Evolutionary conservation across 2,113 vertebrate genomes (phyloP).

Genomic region (Dinomys branickii): DNA sequence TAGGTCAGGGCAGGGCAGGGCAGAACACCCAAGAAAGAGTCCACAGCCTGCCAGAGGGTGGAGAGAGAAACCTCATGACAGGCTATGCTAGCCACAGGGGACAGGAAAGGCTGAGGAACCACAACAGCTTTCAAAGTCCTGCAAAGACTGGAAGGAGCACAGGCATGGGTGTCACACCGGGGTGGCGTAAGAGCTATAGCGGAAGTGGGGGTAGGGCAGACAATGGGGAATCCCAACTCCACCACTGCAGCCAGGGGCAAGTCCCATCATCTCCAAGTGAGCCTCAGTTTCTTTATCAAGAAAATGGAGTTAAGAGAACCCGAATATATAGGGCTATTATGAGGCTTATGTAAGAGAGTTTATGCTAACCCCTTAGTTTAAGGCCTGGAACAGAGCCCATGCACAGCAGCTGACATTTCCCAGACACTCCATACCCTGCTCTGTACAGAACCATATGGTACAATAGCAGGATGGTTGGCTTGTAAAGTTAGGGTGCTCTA

Average conservation of each 20-base stretch:
- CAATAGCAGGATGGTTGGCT: not conserved
- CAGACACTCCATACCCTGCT: not conserved
- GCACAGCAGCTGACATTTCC: not conserved
- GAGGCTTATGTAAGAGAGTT: not conserved
- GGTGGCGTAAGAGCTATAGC: not conserved
- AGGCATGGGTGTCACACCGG: not conserved
- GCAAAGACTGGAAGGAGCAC: not conserved
- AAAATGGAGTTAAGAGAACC: not conserved
- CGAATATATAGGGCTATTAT: not conserved
- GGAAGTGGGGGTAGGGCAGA: not conserved
- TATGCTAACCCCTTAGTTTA: not conserved
- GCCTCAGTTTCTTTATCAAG: not conserved
- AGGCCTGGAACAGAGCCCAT: not conserved
- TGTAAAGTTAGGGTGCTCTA: not conserved
- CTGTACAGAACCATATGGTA: not conserved
- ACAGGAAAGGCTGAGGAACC: not conserved
- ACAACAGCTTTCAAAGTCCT: not conserved
- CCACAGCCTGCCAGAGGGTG: not conserved
- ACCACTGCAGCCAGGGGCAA: not conserved
- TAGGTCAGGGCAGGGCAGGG: not conserved
- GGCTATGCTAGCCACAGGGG: not conserved
- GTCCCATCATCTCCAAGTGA: not conserved
- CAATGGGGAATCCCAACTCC: not conserved
- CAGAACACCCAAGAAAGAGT: not conserved
- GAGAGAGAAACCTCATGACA: not conserved